phyloP scores from a whole-genome alignment of 2,888 invertebrate genomes.

The Brachyptera putata region DNA sequence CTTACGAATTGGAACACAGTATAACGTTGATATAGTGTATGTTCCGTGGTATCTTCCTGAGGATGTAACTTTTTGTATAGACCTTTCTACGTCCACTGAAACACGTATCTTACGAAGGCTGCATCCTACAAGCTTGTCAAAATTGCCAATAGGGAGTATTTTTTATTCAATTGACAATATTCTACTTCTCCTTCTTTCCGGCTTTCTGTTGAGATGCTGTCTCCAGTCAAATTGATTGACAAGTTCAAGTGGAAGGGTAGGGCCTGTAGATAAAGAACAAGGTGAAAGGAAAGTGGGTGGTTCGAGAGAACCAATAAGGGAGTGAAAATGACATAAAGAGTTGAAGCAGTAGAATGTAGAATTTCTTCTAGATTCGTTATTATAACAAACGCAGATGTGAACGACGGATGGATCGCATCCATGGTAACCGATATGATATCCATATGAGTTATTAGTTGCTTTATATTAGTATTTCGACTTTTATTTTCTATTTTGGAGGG shows the following conservation, averaged over 20 bases:
- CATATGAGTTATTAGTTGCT: too few species aligned
- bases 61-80: too few species aligned
- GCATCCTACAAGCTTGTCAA: not conserved
- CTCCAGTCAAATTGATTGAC: slow-evolving; percentile 1
- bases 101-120: not conserved
- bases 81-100: not conserved
- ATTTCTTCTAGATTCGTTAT: not conserved
- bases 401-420: not conserved
- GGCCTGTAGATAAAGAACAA: not conserved
- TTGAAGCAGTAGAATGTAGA: not conserved
- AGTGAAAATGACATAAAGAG: not conserved
- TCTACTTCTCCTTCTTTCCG: not conserved
- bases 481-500: too few species aligned
- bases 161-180: slow-evolving; percentile 14
- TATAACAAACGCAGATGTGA: too few species aligned
- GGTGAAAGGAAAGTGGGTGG: not conserved
- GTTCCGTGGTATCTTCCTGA: too few species aligned
- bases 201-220: not conserved
- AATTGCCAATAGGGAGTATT: slow-evolving; percentile 10
- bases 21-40: not conserved
- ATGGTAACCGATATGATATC: too few species aligned
- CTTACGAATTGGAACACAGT: not conserved
- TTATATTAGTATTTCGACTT: too few species aligned
- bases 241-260: slow-evolving; percentile 8
- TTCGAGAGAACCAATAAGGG: not conserved